Evolutionary conservation across 2,888 invertebrate species (phyloP).

Genomic region (Epistrophe grossulariae): DNA sequence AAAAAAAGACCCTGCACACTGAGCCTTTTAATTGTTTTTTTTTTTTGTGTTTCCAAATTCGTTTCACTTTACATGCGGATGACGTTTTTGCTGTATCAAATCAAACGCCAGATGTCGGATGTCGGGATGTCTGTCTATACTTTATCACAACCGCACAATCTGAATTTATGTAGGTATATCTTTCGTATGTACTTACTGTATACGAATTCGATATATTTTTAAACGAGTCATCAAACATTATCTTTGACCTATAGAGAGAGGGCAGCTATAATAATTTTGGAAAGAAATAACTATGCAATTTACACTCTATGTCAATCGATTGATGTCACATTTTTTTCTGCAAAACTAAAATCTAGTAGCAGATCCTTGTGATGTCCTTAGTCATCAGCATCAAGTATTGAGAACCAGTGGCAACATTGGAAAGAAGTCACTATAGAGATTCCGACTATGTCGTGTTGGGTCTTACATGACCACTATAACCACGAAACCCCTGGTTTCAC

Average conservation of each 20-base stretch:
- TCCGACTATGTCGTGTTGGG: no score
- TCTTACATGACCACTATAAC: no score
- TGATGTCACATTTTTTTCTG: background rate
- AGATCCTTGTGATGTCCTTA: no score
- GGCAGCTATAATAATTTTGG: background rate
- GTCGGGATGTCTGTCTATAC: background rate
- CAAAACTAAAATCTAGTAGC: no score
- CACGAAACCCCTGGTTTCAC: no score
- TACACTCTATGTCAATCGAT: background rate
- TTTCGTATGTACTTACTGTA: background rate
- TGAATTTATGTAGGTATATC: conserved; percentile 16
- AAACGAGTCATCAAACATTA: background rate
- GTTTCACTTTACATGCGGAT: conserved; percentile 59
- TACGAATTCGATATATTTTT: conserved; percentile 13
- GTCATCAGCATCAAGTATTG: no score
- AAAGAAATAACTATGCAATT: background rate
- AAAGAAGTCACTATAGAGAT: no score
- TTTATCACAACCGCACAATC: conserved; percentile 18
- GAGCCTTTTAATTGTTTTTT: conserved; percentile 57
- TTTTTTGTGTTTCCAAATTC: conserved; percentile 60
- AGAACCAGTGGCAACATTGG: no score
- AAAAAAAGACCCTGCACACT: background rate
- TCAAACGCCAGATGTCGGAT: conserved; percentile 59
- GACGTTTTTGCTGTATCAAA: conserved; percentile 57
- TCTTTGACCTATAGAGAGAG: conserved; percentile 5